These are phyloP conservation scores for Therioaphis trifolii DNA, from an alignment of 2,888 invertebrate genomes.

Conservation along the genomic window DNA sequence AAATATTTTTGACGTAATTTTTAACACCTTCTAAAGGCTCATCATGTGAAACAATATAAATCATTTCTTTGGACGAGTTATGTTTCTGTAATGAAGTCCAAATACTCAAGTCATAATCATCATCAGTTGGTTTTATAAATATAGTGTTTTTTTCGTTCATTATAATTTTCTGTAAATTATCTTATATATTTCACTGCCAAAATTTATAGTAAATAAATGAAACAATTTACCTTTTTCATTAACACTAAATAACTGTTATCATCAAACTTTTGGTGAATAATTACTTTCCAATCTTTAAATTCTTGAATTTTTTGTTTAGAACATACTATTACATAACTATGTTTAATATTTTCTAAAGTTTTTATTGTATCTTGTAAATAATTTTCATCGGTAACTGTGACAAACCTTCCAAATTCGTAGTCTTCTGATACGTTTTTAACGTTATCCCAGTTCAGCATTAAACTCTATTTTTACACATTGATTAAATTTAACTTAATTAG, in stretches of 20 bases:
- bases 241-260: not conserved
- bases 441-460: slow-evolving; percentile 21
- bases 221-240: slow-evolving; percentile 37
- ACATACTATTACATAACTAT: slow-evolving; percentile 11
- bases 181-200: too few relatives aligned
- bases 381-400: not conserved
- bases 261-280: not conserved
- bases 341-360: not conserved
- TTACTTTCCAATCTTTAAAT: slow-evolving; percentile 34
- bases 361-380: slow-evolving; percentile 12
- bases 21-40: not conserved
- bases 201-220: too few relatives aligned
- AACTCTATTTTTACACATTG: too few relatives aligned
- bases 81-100: not conserved
- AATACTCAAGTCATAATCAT: not conserved
- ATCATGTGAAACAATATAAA: not conserved
- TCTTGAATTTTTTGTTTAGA: not conserved
- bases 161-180: not conserved
- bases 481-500: too few relatives aligned
- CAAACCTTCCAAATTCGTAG: slow-evolving; percentile 3
- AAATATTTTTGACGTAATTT: not conserved
- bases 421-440: not conserved
- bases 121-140: not conserved
- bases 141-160: not conserved
- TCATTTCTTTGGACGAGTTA: not conserved